These are phyloP conservation scores for Apodemus speciosus DNA, from an alignment of 2,113 vertebrate species.

Conservation along the genomic window DNA sequence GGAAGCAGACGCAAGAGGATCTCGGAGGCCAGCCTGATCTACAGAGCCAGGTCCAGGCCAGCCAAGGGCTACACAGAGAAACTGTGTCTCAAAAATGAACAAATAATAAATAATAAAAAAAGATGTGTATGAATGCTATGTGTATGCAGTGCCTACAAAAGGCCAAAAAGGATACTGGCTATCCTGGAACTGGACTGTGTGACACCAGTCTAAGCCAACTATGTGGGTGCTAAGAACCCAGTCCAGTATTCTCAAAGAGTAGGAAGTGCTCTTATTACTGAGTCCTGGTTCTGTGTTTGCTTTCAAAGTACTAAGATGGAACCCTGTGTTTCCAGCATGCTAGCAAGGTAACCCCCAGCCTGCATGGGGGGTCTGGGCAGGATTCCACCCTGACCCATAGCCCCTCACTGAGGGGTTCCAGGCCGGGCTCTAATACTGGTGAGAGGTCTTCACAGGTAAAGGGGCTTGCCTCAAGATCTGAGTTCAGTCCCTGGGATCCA, in stretches of 20 bases:
- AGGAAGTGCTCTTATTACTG: neutral
- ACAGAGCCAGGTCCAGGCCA: neutral
- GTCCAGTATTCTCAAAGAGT: neutral
- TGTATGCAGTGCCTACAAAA: neutral
- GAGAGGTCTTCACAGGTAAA: neutral
- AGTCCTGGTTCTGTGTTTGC: neutral
- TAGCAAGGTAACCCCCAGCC: neutral
- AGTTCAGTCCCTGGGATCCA: neutral
- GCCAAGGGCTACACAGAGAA: neutral
- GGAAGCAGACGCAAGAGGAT: neutral
- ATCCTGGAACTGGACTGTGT: neutral
- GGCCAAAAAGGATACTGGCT: neutral
- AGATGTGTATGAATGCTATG: neutral
- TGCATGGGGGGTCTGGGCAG: neutral
- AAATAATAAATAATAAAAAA: neutral
- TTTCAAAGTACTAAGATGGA: neutral
- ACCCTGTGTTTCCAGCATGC: neutral
- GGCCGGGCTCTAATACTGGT: neutral
- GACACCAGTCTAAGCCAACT: neutral
- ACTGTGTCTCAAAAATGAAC: neutral
- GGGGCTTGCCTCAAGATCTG: neutral
- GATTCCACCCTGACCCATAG: neutral
- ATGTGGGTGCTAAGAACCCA: neutral
- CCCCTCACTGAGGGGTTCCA: neutral
- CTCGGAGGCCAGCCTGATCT: neutral